Percentiles rank a stretch among this genome's conserved stretches.
Evolutionary conservation across 2,797 vertebrate species (phyloP).

Genomic region (Pseudochaenichthys georgianus): DNA sequence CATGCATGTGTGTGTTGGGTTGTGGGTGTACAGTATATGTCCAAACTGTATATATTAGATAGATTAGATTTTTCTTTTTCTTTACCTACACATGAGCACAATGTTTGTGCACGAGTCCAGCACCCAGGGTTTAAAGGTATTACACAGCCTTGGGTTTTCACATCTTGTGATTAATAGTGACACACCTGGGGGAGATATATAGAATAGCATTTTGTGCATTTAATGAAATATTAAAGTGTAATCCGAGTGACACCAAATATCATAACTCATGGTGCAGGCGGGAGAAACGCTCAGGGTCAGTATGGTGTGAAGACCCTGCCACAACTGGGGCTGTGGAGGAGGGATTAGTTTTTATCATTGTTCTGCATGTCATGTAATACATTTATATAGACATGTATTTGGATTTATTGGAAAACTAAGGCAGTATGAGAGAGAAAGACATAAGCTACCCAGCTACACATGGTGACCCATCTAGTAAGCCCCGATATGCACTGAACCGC

Average conservation of each 20-base stretch:
- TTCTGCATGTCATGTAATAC: slow-evolving; percentile 80
- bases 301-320: slow-evolving; percentile 62
- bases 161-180: slow-evolving; percentile 81
- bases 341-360: slow-evolving; percentile 81
- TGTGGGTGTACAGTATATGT: slow-evolving; percentile 2
- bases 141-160: slow-evolving; percentile 69
- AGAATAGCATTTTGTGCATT: slow-evolving; percentile 81
- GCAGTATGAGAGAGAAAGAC: slow-evolving; percentile 32
- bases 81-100: neutral
- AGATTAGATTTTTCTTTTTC: neutral
- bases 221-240: slow-evolving; percentile 88
- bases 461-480: slow-evolving; percentile 64
- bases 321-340: slow-evolving; percentile 55
- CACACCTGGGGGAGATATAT: slow-evolving; percentile 80
- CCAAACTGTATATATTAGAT: neutral
- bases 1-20: neutral
- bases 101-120: slow-evolving; percentile 27
- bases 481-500: slow-evolving; percentile 37
- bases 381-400: slow-evolving; percentile 84
- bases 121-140: slow-evolving; percentile 50
- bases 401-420: slow-evolving; percentile 80
- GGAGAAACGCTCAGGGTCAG: slow-evolving; percentile 81
- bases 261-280: slow-evolving; percentile 82
- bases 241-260: slow-evolving; percentile 84
- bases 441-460: slow-evolving; percentile 36